phyloP scores from a whole-genome alignment of 2,888 invertebrate species.

The Ptilodon capucinus region DNA sequence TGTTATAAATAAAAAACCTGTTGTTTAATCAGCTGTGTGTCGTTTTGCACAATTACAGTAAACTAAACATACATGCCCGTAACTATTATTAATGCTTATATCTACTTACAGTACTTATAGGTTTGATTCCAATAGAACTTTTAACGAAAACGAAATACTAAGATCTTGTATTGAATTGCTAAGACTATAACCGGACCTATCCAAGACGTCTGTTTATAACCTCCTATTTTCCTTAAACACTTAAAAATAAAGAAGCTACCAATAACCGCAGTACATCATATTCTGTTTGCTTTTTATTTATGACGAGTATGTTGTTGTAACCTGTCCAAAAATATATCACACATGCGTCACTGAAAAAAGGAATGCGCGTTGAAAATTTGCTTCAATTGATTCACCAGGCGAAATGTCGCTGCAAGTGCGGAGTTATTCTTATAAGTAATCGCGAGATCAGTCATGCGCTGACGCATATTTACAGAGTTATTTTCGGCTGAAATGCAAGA shows the following conservation, averaged over 20 bases:
- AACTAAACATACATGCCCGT: not conserved
- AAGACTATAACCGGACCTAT: too few species aligned
- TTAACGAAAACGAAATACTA: too few species aligned
- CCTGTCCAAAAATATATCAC: conserved; percentile 10
- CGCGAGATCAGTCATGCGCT: conserved; percentile 46
- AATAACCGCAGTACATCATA: not conserved
- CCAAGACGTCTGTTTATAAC: too few species aligned
- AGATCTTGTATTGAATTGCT: too few species aligned
- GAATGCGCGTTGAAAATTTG: conserved; percentile 17
- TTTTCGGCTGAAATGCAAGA: conserved; percentile 53
- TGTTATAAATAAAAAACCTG: not conserved
- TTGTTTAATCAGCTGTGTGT: not conserved
- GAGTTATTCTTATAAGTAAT: conserved; percentile 46
- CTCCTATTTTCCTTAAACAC: too few species aligned
- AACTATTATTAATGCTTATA: not conserved
- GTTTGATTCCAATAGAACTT: too few species aligned
- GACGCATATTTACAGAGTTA: conserved; percentile 55
- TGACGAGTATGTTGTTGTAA: conserved; percentile 8
- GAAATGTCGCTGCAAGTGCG: conserved; percentile 33
- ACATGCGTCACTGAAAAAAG: conserved; percentile 31
- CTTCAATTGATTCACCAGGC: conserved; percentile 44
- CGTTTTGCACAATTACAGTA: not conserved
- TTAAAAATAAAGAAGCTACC: too few species aligned
- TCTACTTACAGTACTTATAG: too few species aligned
- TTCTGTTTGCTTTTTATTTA: not conserved